Base-by-base conservation (phyloP, 2,888 invertebrate genomes). In the Anarsia innoxiella region DNA sequence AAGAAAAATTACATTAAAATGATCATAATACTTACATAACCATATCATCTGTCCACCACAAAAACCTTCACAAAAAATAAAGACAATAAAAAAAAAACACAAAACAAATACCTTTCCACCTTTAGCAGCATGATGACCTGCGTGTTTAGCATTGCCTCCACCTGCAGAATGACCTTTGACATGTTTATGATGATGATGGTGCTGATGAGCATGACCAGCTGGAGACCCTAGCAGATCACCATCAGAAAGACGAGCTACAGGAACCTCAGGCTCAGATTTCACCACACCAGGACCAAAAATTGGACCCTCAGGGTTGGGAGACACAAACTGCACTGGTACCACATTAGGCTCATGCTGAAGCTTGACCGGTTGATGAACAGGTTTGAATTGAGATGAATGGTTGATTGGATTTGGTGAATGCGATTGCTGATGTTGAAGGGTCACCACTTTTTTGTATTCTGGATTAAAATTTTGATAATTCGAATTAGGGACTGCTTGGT, bases 91-190 rank as follows among this genome's bases (percentile, higher is more conserved):
- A n/a, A n/a, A n/a, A n/a, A 30, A 41, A 40, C 11, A 31, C 40
- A 35, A 35, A 40, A 28, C 23, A 36, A 60, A 51, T 48, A 83
- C 86, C 76, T 89, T 87, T 13, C 85, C 87, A 3, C 87, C 89
- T 42, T 87, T 85, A 4, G 84, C 75, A 1, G 71, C 78, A 42
- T 87, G 73, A 45, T 88, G 86, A 11, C 84, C 80, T 0, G 70
- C 75, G 29, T 88, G 86, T 12, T 87, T 78, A 10, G 79, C 72
- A 25, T 86, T 79, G 0, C 89, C 89, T 0, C 87, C 88, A 1
- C 87, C 88, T 1, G 79, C 73, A 29, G 76, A 60, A 30, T 76
- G 66, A 2, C 70, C 69, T 15, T 69, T 67, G 2, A 68, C 68
- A 16, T 68, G 68, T 1, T 61, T 63, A 36, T 76, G 69, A 2